Conservation (phyloP, 2,113 vertebrate genomes). For the Lophotis ruficrista region DNA sequence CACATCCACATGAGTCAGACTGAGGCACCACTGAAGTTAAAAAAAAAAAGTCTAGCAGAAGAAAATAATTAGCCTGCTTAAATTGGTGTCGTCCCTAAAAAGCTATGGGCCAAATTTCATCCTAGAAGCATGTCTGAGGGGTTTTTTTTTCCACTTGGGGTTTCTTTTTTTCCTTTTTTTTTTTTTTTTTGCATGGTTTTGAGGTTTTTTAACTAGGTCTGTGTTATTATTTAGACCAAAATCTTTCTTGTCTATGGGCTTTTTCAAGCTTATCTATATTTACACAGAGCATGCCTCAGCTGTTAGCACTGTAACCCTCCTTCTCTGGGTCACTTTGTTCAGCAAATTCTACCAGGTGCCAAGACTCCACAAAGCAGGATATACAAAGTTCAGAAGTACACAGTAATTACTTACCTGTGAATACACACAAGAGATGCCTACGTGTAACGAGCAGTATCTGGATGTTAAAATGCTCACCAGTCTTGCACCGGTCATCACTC, state of each 20-base stretch:
- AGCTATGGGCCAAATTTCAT: background rate
- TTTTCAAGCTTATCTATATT: background rate
- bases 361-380: background rate
- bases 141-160: background rate
- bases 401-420: background rate
- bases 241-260: background rate
- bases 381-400: background rate
- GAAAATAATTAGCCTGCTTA: background rate
- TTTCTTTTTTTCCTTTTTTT: background rate
- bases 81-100: background rate
- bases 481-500: accelerated
- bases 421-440: background rate
- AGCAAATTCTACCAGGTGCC: background rate
- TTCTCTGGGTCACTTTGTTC: background rate
- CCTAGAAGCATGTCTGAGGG: background rate
- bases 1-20: background rate
- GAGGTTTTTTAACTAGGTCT: background rate
- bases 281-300: background rate
- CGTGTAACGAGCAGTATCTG: background rate
- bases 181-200: background rate
- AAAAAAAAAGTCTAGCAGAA: background rate
- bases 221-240: background rate
- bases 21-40: background rate
- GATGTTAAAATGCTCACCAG: background rate
- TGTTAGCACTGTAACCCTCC: background rate